A percentile compares a stretch with the other conserved stretches of the same genome.
phyloP scores from a whole-genome alignment of 2,888 invertebrate genomes.

The Invenusta paracnida region DNA sequence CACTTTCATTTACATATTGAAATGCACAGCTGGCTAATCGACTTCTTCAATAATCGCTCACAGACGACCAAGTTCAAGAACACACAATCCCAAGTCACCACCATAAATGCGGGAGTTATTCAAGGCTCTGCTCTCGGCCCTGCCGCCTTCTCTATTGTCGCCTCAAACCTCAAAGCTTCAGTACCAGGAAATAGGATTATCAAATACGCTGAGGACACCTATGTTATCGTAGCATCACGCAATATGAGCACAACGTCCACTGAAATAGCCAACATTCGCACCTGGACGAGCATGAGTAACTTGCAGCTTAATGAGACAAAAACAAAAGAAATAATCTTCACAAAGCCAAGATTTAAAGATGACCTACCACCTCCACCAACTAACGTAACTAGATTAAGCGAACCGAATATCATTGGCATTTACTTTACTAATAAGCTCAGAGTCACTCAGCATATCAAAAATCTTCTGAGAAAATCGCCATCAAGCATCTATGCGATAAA shows the following conservation, averaged over 20 bases:
- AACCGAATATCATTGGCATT: too few species aligned
- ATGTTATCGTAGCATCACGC: neutral
- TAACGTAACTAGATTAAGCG: too few species aligned
- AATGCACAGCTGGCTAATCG: slow-evolving; percentile 11
- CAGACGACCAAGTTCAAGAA: neutral
- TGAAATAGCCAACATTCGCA: neutral
- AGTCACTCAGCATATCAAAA: too few species aligned
- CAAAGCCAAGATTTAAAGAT: too few species aligned
- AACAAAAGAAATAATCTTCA: too few species aligned
- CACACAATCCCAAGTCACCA: slow-evolving; percentile 13
- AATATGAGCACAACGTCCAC: neutral
- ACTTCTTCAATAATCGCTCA: neutral
- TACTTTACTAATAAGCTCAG: too few species aligned
- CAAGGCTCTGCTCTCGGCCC: neutral
- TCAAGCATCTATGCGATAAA: too few species aligned
- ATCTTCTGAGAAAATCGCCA: too few species aligned
- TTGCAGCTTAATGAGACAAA: too few species aligned
- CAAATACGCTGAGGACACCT: too few species aligned
- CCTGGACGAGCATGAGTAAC: neutral
- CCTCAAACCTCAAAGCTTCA: neutral
- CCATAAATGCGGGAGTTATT: slow-evolving; percentile 18
- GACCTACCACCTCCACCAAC: too few species aligned
- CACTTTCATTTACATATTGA: slow-evolving; percentile 7
- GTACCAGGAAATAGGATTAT: too few species aligned
- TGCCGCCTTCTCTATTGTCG: neutral